Evolutionary conservation across 2,888 invertebrate genomes (phyloP), one percentile per base, ranked within the genome.

Genomic region (Temnothorax ravouxi): DNA sequence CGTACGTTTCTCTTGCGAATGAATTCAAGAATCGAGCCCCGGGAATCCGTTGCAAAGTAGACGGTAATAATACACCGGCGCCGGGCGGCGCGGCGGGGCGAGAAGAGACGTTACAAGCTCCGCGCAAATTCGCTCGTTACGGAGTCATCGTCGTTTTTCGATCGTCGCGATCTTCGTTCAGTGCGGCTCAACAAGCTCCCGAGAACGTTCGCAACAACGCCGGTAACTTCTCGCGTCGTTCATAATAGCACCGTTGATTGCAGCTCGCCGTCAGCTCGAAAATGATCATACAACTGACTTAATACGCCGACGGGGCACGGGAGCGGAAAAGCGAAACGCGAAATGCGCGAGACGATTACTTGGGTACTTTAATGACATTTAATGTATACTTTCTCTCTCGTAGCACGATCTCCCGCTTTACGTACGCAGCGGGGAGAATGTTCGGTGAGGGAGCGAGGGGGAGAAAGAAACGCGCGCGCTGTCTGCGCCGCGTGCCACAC

Each of bases 191-290:
- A 50, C 47, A 25, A 34, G 56, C 21, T 13, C 21, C 18, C 18
- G 34, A 15, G 56, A 69, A 56, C 38, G 13, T 15, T 59, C 21
- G 59, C 47, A 38, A 34, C 34, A 47, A 41, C 25, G 15, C 2
- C 41, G 41, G 21, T 41, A 56, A 18, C 72, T 41, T 38, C 41
- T 41, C n/a, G n/a, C 15, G 59, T 21, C 21, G 47, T 47, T 5
- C 34, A 59, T 79, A 71, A 79, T 79, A 47, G 34, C 47, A 0
- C 29, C 29, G 79, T 59, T 71, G 71, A 79, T 79, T 79, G 71
- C 79, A 47, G 34, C 34, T 18, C 34, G 8, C 59, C 59, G 47
- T 34, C 56, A 21, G 34, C 34, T 34, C 21, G 79, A 79, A 71
- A 71, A 69, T 79, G 47, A 69, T 59, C 71, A 79, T 25, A 71